Conservation (phyloP, 2,888 invertebrate species). For the Tyria jacobaeae region DNA sequence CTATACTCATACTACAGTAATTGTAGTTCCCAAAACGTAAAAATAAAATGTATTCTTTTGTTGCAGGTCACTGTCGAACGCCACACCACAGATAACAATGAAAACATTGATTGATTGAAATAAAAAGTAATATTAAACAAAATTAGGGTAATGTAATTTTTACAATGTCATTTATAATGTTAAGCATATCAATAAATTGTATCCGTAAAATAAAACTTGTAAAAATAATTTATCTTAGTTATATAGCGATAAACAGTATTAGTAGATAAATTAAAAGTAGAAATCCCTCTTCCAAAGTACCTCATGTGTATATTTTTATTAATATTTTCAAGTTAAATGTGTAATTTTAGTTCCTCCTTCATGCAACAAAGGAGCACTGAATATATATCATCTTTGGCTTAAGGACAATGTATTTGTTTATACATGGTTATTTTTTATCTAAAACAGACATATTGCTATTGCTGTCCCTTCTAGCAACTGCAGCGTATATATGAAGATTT, state of each 20-base stretch:
- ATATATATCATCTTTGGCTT: no score
- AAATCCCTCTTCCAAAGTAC: background rate
- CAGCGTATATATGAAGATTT: no score
- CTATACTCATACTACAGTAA: no score
- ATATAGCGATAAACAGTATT: conserved; percentile 10
- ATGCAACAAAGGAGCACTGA: background rate
- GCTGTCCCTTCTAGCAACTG: no score
- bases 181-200: conserved; percentile 59
- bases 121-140: conserved; percentile 25
- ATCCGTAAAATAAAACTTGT: conserved; percentile 22
- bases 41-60: conserved; percentile 26
- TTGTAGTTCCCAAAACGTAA: background rate
- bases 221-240: conserved; percentile 22
- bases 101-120: conserved; percentile 35
- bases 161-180: conserved; percentile 43
- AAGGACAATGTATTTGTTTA: background rate
- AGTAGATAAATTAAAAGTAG: background rate
- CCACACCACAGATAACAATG: conserved; percentile 81
- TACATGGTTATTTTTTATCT: background rate
- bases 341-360: background rate
- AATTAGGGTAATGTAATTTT: conserved; percentile 45
- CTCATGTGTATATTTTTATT: background rate
- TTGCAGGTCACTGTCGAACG: conserved; percentile 81
- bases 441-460: background rate
- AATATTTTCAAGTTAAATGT: background rate